These are phyloP conservation scores for Drosophila kanapiae DNA, from an alignment of 1,140 invertebrate species.

Conservation along the genomic window DNA sequence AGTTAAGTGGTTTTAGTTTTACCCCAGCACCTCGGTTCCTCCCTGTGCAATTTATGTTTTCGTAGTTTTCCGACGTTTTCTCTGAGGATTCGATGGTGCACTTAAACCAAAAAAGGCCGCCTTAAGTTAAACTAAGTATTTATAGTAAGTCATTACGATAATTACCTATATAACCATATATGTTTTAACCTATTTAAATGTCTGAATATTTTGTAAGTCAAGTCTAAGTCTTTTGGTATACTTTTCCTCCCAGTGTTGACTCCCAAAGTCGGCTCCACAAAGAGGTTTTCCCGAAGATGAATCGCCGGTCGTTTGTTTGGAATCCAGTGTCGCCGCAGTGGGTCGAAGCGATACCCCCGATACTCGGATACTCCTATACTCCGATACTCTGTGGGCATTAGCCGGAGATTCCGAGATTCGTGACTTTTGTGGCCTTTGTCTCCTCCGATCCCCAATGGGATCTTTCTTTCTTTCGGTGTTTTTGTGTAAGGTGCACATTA, in stretches of 20 bases:
- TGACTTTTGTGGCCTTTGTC: constrained; percentile 76
- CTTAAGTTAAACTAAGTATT: no score
- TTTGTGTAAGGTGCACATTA: constrained; percentile 84
- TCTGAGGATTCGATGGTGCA: background rate
- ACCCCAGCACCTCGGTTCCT: constrained; percentile 20
- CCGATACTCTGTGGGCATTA: constrained; percentile 59
- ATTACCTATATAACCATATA: background rate
- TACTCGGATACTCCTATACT: constrained; percentile 24
- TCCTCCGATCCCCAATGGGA: constrained; percentile 41
- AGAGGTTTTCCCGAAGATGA: constrained; percentile 75
- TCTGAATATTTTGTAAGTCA: background rate
- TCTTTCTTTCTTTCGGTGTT: constrained; percentile 26
- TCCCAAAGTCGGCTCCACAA: constrained; percentile 60
- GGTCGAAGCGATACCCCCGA: constrained; percentile 61
- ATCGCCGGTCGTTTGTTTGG: constrained; percentile 84
- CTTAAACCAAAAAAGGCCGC: background rate
- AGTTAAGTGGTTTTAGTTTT: constrained; percentile 83
- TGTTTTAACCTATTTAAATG: background rate
- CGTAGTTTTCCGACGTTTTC: constrained; percentile 11
- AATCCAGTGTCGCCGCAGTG: constrained; percentile 83
- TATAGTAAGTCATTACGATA: background rate
- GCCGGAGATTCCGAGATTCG: constrained; percentile 56
- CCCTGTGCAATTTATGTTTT: constrained; percentile 64
- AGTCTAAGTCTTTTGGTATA: background rate
- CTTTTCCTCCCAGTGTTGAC: constrained; percentile 1